Evolutionary conservation across 1,140 invertebrate species (phyloP).

Genomic region (Apis florea): DNA sequence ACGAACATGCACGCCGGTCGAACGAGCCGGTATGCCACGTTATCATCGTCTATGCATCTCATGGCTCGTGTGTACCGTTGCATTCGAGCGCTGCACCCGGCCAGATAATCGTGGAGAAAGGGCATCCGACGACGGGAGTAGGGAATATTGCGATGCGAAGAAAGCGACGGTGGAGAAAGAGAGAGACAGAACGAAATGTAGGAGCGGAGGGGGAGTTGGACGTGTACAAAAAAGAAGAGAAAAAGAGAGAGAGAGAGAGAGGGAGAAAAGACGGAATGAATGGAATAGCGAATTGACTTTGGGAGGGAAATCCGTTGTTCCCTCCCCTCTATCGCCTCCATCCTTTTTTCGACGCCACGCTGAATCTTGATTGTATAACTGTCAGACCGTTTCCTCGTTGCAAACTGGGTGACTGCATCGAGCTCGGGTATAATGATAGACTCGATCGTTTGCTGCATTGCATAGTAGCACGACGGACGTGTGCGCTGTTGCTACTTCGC

Average conservation of each 20-base stretch:
- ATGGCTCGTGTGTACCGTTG: constrained; percentile 58
- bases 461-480: constrained; percentile 21
- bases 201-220: neutral
- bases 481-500: neutral
- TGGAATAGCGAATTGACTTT: constrained; percentile 64
- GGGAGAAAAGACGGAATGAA: constrained; percentile 28
- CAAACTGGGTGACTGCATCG: constrained; percentile 35
- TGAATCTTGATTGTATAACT: constrained; percentile 67
- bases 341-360: constrained; percentile 16
- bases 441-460: neutral
- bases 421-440: neutral
- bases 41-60: constrained; percentile 48
- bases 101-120: constrained; percentile 33
- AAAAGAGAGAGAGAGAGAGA: neutral
- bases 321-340: constrained; percentile 2
- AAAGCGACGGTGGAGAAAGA: constrained; percentile 12
- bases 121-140: neutral
- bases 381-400: constrained; percentile 62
- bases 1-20: neutral
- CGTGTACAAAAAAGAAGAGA: neutral
- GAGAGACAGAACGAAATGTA: neutral
- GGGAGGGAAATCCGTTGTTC: constrained; percentile 54
- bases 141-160: constrained; percentile 10
- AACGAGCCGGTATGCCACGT: neutral
- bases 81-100: constrained; percentile 35